These are phyloP conservation scores for Eueides isabella DNA, from an alignment of 1,140 invertebrate genomes.

Conservation along the genomic window DNA sequence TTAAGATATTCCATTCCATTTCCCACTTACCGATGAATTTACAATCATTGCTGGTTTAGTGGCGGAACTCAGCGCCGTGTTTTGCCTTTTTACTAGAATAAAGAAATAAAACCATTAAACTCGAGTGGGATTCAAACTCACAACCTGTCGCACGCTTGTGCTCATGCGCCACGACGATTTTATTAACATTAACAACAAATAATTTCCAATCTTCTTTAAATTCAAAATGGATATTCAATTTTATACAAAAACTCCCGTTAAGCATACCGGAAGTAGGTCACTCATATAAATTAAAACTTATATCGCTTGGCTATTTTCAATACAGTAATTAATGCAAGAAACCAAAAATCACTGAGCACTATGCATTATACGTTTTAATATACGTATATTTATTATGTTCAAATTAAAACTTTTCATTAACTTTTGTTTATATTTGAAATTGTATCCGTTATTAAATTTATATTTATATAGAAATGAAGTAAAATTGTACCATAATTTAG, in stretches of 20 bases:
- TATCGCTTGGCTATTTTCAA: not conserved
- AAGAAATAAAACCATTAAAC: too few species aligned
- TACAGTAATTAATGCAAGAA: not conserved
- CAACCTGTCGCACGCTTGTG: too few species aligned
- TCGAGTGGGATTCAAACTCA: too few species aligned
- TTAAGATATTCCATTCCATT: too few species aligned
- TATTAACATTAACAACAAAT: not conserved
- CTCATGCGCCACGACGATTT: too few species aligned
- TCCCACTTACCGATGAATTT: too few species aligned
- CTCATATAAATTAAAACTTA: conserved; percentile 7
- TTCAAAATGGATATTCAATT: not conserved
- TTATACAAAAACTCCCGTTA: too few species aligned
- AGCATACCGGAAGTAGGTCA: not conserved
- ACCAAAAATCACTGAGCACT: conserved; percentile 1
- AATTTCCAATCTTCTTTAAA: not conserved
- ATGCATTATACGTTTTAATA: not conserved
- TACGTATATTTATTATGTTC: not conserved
- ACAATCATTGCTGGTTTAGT: too few species aligned
- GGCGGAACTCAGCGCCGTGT: too few species aligned
- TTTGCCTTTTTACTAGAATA: too few species aligned
- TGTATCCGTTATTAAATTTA: too few species aligned
- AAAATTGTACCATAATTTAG: too few species aligned
- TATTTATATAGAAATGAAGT: not conserved
- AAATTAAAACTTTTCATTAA: conserved; percentile 6
- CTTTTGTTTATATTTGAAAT: not conserved